Conservation (phyloP, 2,888 invertebrate genomes). For the Osmoderma eremita region DNA sequence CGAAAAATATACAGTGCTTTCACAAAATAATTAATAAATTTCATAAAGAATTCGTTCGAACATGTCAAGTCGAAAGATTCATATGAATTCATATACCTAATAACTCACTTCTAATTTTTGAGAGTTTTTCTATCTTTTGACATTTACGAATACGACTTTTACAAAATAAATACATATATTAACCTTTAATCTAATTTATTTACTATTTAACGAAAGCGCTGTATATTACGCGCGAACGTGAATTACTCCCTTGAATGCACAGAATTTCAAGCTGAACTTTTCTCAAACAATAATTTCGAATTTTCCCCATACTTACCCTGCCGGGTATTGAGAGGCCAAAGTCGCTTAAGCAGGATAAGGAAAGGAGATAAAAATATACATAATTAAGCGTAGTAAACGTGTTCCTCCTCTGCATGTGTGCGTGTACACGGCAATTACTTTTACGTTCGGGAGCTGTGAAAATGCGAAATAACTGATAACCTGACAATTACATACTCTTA, state of each 20-base stretch:
- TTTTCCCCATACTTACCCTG: constrained; percentile 15
- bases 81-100: no score
- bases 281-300: constrained; percentile 37
- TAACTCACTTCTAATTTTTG: no score
- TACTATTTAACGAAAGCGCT: no score
- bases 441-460: background rate
- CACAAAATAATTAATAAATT: no score
- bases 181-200: no score
- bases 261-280: background rate
- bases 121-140: no score
- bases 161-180: no score
- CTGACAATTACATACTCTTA: constrained; percentile 38
- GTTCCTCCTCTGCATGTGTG: constrained; percentile 12
- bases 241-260: constrained; percentile 5
- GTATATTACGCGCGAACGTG: constrained; percentile 20
- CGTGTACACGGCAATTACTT: constrained; percentile 42
- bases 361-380: constrained; percentile 32
- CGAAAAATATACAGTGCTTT: no score
- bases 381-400: constrained; percentile 42
- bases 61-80: no score
- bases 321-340: constrained; percentile 23
- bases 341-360: background rate
- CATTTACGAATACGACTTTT: no score
- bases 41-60: no score
- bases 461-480: constrained; percentile 40